Evolutionary conservation across 2,113 vertebrate species (phyloP), one percentile per base, ranked within the genome.

Genomic region (Limnothrissa miodon): DNA sequence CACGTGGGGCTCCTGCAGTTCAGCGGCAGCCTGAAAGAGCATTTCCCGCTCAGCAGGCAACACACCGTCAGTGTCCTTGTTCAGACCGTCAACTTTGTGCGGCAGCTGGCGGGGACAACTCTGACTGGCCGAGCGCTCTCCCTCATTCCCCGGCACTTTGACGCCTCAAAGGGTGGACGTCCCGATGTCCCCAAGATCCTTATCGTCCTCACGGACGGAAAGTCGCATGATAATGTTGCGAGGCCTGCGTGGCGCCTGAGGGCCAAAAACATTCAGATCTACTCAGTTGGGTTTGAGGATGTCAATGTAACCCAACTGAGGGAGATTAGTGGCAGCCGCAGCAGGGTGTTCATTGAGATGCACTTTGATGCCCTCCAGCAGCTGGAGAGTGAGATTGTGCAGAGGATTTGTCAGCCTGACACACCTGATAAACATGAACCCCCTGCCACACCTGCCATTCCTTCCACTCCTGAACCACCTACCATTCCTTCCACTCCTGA

Each of bases 1-100:
- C 95, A 90, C 1, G 81, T 97, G 1, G 96, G 96, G 0, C 89
- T 97, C 48, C 88, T 97, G 84, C 96, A 97, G 89, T 98, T 94
- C 90, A 95, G 95, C 87, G 78, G 82, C 0, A 0, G 0, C 0
- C 85, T 89, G 13, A n/a, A 36, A 15, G 83, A 90, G 6, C 91
- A 92, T 80, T 97, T 97, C 86, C 29, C 82, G 1, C 93, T 97
- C 29, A 91, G 92, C 66, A 36, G 0, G 0, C 88, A 89, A 78
- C 89, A 46, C 79, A 90, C 74, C 23, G 92, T 92, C 42, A 46
- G 7, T 0, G 83, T 91, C 1, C 82, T 97, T 82, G 33, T 4
- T 0, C 23, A 0, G 0, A 92, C 91, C 23, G 92, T 96, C 10
- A 81, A 86, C 0, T 0, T 0, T 0, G 94, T 97, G 46, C 1